phyloP scores from a whole-genome alignment of 2,888 invertebrate genomes.

The Cremastinae sp. region DNA sequence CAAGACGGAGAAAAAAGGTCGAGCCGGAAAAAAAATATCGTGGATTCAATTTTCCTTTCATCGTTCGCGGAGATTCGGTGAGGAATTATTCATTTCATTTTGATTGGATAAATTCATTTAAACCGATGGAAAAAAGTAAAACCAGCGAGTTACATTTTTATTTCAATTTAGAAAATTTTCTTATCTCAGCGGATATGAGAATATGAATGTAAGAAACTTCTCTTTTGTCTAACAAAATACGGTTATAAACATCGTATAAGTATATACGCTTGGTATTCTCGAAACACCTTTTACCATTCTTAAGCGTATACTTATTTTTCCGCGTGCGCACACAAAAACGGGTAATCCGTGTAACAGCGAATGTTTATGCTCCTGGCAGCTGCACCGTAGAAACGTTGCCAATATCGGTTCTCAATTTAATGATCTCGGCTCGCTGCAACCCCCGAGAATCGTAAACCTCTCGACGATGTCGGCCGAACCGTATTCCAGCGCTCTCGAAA shows the following conservation, averaged over 20 bases:
- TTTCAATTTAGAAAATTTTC: background rate
- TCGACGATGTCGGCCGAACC: slow-evolving; percentile 45
- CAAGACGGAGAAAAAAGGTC: slow-evolving; percentile 12
- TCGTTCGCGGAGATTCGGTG: slow-evolving; percentile 42
- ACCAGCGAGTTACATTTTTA: background rate
- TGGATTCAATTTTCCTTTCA: slow-evolving; percentile 41
- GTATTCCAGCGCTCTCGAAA: slow-evolving; percentile 23
- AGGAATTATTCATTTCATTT: slow-evolving; percentile 54
- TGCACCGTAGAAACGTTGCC: slow-evolving; percentile 75
- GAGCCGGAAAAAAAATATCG: slow-evolving; percentile 5
- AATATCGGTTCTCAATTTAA: slow-evolving; percentile 80
- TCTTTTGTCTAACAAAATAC: background rate
- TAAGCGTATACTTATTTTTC: slow-evolving; percentile 35
- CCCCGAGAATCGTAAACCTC: slow-evolving; percentile 61
- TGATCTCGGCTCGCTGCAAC: slow-evolving; percentile 71
- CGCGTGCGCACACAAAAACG: slow-evolving; percentile 23
- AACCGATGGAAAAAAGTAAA: slow-evolving; percentile 26
- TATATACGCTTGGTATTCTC: slow-evolving; percentile 50
- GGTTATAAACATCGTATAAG: slow-evolving; percentile 32
- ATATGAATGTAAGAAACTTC: too few relatives aligned
- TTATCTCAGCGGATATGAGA: too few relatives aligned
- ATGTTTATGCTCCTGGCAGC: slow-evolving; percentile 79
- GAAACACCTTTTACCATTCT: slow-evolving; percentile 65
- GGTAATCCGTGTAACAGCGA: slow-evolving; percentile 63
- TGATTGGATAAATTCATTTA: slow-evolving; percentile 49